phyloP scores from a whole-genome alignment of 92 coral and sea anemone species.

The Plumapathes pennacea region DNA sequence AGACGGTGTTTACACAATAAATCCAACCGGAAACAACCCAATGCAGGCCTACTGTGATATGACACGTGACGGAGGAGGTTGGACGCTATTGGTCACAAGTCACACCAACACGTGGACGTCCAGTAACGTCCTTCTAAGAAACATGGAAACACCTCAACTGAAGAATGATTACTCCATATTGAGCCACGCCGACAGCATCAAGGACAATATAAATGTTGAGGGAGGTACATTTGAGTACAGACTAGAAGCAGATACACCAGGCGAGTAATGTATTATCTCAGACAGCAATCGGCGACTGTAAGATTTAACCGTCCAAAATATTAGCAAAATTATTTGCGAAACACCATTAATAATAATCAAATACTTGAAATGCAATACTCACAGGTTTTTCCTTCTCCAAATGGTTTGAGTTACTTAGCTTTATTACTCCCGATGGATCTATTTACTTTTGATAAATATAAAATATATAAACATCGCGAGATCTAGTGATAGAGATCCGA shows the following conservation, averaged over 20 bases:
- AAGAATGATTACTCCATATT: constrained; percentile 61
- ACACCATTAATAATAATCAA: too few relatives aligned
- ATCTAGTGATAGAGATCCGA: too few relatives aligned
- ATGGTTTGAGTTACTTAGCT: background rate
- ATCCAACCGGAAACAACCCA: constrained; percentile 60
- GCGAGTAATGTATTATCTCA: background rate
- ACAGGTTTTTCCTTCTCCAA: background rate
- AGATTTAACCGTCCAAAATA: too few relatives aligned
- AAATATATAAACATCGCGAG: too few relatives aligned
- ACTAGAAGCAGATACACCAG: constrained; percentile 71
- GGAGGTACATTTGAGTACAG: constrained; percentile 67
- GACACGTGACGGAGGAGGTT: constrained; percentile 89
- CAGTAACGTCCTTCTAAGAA: constrained; percentile 42
- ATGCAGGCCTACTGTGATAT: constrained; percentile 69
- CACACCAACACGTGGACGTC: constrained; percentile 71
- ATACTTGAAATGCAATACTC: too few relatives aligned
- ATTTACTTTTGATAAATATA: too few relatives aligned
- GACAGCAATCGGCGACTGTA: constrained; percentile 1
- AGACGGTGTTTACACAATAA: constrained; percentile 71
- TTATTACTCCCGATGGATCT: too few relatives aligned
- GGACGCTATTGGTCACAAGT: constrained; percentile 82
- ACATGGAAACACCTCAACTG: constrained; percentile 42
- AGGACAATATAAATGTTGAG: constrained; percentile 44
- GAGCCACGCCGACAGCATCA: constrained; percentile 61
- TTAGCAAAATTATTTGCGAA: too few relatives aligned